These are phyloP conservation scores for Macrostomum lignano DNA, from an alignment of 1,140 invertebrate species.

Conservation along the genomic window DNA sequence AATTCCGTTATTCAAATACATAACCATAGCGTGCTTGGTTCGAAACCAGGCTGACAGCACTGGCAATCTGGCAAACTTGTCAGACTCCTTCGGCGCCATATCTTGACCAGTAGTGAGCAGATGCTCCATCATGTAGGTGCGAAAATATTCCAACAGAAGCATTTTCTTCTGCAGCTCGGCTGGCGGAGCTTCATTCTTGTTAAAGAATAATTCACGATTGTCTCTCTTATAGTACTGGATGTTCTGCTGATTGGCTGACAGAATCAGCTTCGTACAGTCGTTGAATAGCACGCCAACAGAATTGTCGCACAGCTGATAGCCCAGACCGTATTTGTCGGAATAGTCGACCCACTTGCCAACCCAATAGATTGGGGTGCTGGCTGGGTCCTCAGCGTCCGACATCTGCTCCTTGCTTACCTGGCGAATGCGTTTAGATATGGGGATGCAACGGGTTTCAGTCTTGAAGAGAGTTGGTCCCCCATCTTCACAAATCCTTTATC, in stretches of 20 bases:
- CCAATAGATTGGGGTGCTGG: constrained; percentile 62
- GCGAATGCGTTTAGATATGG: too few relatives aligned
- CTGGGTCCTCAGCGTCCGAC: constrained; percentile 73
- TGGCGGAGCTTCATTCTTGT: constrained; percentile 52
- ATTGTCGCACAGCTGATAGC: constrained; percentile 78
- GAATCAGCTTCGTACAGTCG: constrained; percentile 58
- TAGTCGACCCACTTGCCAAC: constrained; percentile 97
- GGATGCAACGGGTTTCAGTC: too few relatives aligned
- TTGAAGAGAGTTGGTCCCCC: too few relatives aligned
- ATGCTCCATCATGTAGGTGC: constrained; percentile 89
- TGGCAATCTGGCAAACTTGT: constrained; percentile 60
- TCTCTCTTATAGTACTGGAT: constrained; percentile 41
- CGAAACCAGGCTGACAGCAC: constrained; percentile 82
- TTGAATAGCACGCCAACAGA: constrained; percentile 80
- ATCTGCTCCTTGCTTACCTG: constrained; percentile 4
- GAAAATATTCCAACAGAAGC: constrained; percentile 73
- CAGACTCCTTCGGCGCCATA: constrained; percentile 45
- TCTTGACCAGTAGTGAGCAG: constrained; percentile 67
- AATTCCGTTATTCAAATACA: constrained; percentile 85
- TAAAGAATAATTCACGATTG: constrained; percentile 56
- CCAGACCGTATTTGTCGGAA: constrained; percentile 87
- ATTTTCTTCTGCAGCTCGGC: constrained; percentile 68
- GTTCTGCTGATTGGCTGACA: constrained; percentile 4
- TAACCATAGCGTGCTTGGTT: constrained; percentile 66
- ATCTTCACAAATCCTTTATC: too few relatives aligned